phyloP scores from a whole-genome alignment of 2,113 vertebrate species.

The Strix uralensis region DNA sequence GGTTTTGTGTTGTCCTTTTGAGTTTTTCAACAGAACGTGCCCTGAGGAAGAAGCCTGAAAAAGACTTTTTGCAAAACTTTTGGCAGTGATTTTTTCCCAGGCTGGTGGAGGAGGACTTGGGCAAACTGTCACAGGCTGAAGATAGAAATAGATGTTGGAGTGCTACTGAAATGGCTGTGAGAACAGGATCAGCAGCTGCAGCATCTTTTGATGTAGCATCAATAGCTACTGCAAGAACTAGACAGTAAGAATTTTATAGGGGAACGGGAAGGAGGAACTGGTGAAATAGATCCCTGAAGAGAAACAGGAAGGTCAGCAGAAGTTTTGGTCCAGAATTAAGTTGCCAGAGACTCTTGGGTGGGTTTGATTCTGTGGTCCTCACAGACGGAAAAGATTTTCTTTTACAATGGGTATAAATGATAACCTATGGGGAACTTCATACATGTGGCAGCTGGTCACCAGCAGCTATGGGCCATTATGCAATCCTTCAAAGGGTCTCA shows the following conservation, averaged over 20 bases:
- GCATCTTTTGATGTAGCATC: slow-evolving; percentile 38
- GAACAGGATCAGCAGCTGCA: slow-evolving; percentile 32
- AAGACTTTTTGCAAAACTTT: slow-evolving; percentile 21
- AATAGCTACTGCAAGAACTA: slow-evolving; percentile 4
- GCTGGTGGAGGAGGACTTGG: background rate
- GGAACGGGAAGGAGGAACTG: background rate
- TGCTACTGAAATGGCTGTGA: slow-evolving; percentile 34
- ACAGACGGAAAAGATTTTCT: background rate
- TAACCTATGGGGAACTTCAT: background rate
- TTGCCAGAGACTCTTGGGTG: background rate
- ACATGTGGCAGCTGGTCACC: background rate
- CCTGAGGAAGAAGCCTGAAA: slow-evolving; percentile 29
- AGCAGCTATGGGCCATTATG: background rate
- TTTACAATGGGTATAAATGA: background rate
- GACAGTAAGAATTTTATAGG: background rate
- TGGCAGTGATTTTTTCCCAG: slow-evolving; percentile 48
- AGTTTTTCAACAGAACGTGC: slow-evolving; percentile 57
- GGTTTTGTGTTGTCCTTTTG: slow-evolving; percentile 34
- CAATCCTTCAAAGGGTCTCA: background rate
- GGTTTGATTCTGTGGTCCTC: background rate
- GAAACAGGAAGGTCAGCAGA: background rate
- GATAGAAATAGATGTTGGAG: slow-evolving; percentile 40
- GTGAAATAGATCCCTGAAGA: background rate
- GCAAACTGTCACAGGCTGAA: slow-evolving; percentile 1
- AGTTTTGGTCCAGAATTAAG: background rate